phyloP scores from a whole-genome alignment of 35 echinoderm and acorn worm genomes.

The Anneissia japonica region DNA sequence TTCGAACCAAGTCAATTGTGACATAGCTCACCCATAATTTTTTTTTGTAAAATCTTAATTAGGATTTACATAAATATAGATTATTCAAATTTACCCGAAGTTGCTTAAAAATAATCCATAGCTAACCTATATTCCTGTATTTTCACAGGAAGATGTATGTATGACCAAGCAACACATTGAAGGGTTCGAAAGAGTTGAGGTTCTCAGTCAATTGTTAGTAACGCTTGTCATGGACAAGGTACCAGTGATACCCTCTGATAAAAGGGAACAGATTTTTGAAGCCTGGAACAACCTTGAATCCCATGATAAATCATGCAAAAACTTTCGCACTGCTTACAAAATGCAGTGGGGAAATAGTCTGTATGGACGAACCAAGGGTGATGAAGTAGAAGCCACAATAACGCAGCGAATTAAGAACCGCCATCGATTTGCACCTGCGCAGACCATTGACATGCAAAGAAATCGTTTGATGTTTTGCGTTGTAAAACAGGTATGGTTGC shows the following conservation, averaged over 20 bases:
- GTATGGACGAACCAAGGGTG: slow-evolving; percentile 48
- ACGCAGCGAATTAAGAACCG: slow-evolving; percentile 30
- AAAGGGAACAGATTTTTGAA: slow-evolving; percentile 14
- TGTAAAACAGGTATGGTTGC: slow-evolving; percentile 49
- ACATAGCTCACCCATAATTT: too few species aligned
- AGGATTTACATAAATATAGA: too few species aligned
- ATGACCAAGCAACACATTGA: neutral
- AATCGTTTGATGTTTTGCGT: slow-evolving; percentile 47
- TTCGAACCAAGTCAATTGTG: too few species aligned
- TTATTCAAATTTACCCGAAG: too few species aligned
- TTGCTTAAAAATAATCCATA: neutral
- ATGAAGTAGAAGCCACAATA: slow-evolving; percentile 5
- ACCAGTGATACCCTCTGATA: neutral
- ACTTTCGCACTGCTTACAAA: slow-evolving; percentile 27
- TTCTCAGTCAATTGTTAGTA: neutral
- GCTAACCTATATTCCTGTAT: neutral
- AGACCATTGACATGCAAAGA: slow-evolving; percentile 15
- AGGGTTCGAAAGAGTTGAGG: neutral
- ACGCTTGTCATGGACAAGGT: neutral
- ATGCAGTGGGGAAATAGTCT: slow-evolving; percentile 31
- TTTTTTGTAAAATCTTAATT: too few species aligned
- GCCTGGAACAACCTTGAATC: slow-evolving; percentile 40
- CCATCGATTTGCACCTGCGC: slow-evolving; percentile 39
- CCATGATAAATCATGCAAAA: slow-evolving; percentile 40
- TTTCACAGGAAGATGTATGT: neutral